phyloP scores from a whole-genome alignment of 2,113 vertebrate genomes.

The Numenius arquata region DNA sequence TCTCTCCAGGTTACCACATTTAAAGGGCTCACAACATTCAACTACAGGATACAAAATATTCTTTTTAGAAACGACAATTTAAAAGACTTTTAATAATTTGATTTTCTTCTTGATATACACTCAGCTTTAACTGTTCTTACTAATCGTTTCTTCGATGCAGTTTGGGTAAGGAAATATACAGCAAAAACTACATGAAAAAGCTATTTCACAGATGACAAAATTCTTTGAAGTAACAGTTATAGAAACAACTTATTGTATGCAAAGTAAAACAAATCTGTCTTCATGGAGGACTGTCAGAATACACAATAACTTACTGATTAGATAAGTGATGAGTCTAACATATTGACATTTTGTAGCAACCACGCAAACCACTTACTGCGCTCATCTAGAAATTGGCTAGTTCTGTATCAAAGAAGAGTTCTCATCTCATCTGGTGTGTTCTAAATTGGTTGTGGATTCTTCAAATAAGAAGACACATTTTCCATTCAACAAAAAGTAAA shows the following conservation, averaged over 20 bases:
- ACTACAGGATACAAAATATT: neutral
- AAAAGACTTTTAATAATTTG: neutral
- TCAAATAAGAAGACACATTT: neutral
- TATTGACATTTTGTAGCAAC: constrained; percentile 34
- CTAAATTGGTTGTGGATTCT: constrained; percentile 27
- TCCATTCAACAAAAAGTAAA: constrained; percentile 16
- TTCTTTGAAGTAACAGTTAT: constrained; percentile 15
- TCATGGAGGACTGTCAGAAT: constrained; percentile 25
- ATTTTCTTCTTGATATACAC: neutral
- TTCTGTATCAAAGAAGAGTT: constrained; percentile 3
- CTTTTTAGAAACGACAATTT: neutral
- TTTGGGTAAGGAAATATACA: neutral
- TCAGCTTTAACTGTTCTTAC: neutral
- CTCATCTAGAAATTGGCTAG: constrained; percentile 23
- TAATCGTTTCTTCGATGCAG: neutral
- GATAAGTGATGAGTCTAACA: constrained; percentile 5
- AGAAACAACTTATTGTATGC: constrained; percentile 40
- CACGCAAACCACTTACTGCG: constrained; percentile 17
- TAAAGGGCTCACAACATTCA: neutral
- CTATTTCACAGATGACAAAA: constrained; percentile 38
- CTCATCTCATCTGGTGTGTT: constrained; percentile 24
- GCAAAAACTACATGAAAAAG: constrained; percentile 29
- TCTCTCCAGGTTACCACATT: neutral
- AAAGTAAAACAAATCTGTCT: constrained; percentile 54
- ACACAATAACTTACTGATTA: constrained; percentile 11